Evolutionary conservation across 1,140 invertebrate species (phyloP).

Genomic region (Orchestia grillus): DNA sequence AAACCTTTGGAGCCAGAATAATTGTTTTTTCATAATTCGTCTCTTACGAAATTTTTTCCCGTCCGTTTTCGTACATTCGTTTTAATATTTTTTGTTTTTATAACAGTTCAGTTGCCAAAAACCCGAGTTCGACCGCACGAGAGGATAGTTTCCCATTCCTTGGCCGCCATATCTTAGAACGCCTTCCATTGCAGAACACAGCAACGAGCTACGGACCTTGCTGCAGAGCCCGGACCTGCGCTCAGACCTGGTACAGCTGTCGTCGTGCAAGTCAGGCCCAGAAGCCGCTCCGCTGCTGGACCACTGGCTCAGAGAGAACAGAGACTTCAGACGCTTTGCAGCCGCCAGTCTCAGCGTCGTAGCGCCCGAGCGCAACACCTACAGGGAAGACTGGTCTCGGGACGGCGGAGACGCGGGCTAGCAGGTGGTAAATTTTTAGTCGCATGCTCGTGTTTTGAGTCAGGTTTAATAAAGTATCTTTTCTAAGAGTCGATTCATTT

Average conservation of each 20-base stretch:
- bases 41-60: too few species aligned
- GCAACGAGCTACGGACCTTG: not conserved
- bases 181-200: not conserved
- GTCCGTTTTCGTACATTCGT: too few species aligned
- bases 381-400: slow-evolving; percentile 36
- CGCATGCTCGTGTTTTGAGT: not conserved
- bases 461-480: not conserved
- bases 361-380: slow-evolving; percentile 26
- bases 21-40: too few species aligned
- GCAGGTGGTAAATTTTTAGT: not conserved
- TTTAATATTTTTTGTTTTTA: too few species aligned
- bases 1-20: too few species aligned
- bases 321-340: slow-evolving; percentile 45
- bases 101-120: too few species aligned
- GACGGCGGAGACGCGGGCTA: not conserved
- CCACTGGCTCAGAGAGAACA: slow-evolving; percentile 14
- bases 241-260: not conserved
- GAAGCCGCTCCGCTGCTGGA: slow-evolving; percentile 23
- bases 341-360: not conserved
- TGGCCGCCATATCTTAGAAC: too few species aligned
- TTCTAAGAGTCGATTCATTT: not conserved
- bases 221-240: not conserved
- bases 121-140: too few species aligned
- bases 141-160: too few species aligned
- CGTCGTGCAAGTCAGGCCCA: slow-evolving; percentile 4